Base-by-base conservation (phyloP, 2,113 vertebrate genomes). In the Hypomesus transpacificus region DNA sequence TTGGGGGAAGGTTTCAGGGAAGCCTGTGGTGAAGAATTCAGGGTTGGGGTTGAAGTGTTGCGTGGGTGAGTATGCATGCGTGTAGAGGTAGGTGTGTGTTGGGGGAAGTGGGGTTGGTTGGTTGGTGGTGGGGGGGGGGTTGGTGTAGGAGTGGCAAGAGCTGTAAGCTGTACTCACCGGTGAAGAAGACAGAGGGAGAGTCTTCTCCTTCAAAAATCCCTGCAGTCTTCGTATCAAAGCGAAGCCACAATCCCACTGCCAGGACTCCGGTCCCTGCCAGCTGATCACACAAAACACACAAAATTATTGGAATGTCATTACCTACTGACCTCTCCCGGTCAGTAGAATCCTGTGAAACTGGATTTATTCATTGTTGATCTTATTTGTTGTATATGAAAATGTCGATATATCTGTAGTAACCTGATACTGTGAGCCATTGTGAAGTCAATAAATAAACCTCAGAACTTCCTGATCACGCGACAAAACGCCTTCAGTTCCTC, bases 181-280 rank as follows among this genome's bases (percentile, higher is more conserved):
- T 97, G 84, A 96, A 94, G 85, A 98, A 99, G 0, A 91, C 92
- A 0, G 89, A 85, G 0, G 93, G 84, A 0, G 92, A 82, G 0
- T 73, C 51, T 1, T 92, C 85, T 39, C 87, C 82, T 3, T 95
- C 89, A 20, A 99, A 96, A 75, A 99, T 88, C 13, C 85, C 91
- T 70, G 90, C 92, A 4, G 96, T 98, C 85, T 91, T 91, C 0
- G 90, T 82, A 87, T 99, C 95, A 65, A 98, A 98, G 2, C 96
- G 94, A 74, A 99, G 93, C 97, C 97, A 98, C 26, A 99, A 89
- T 39, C 93, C 96, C n/a, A 98, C 79, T 0, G 93, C 93, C 62
- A 99, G 91, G 60, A 99, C 95, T 0, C 87, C 93, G 1, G 94
- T 95, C 11, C 97, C 97, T 17, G 96, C 94, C 54, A 99, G 91